A percentile compares a stretch with the other conserved stretches of the same genome.
Evolutionary conservation across 2,797 vertebrate genomes (phyloP).

Genomic region (Artibeus lituratus): DNA sequence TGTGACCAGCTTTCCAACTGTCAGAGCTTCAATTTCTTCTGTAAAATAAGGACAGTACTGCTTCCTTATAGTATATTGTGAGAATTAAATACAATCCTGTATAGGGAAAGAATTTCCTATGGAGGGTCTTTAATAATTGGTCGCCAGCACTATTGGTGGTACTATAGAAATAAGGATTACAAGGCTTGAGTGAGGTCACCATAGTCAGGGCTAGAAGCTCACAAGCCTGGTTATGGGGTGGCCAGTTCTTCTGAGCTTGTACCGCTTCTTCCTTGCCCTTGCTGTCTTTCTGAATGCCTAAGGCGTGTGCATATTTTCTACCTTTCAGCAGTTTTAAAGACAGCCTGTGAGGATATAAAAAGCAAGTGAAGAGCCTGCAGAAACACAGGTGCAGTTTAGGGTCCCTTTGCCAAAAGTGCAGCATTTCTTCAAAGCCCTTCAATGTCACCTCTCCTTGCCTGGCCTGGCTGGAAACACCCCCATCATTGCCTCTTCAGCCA

Average conservation of each 20-base stretch:
- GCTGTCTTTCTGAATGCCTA: neutral
- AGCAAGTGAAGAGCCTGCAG: slow-evolving; percentile 64
- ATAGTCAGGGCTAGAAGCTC: neutral
- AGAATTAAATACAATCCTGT: neutral
- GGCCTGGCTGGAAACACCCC: neutral
- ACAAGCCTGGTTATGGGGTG: neutral
- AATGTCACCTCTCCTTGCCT: slow-evolving; percentile 33
- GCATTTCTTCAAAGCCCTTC: slow-evolving; percentile 62
- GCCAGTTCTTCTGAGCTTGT: neutral
- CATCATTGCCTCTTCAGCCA: neutral
- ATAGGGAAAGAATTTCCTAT: neutral
- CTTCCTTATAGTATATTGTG: neutral
- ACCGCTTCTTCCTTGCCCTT: neutral
- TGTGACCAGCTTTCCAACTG: neutral
- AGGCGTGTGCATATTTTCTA: slow-evolving; percentile 35
- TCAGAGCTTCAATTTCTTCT: neutral
- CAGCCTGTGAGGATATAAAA: slow-evolving; percentile 54
- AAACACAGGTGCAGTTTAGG: slow-evolving; percentile 64
- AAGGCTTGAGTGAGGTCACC: neutral
- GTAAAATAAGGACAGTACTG: neutral
- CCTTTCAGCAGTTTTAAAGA: slow-evolving; percentile 59
- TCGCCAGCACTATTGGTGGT: neutral
- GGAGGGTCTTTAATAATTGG: neutral
- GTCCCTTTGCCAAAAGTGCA: slow-evolving; percentile 52
- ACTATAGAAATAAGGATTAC: neutral